Evolutionary conservation across 2,888 invertebrate genomes (phyloP).

Genomic region (Diarsia brunnea): DNA sequence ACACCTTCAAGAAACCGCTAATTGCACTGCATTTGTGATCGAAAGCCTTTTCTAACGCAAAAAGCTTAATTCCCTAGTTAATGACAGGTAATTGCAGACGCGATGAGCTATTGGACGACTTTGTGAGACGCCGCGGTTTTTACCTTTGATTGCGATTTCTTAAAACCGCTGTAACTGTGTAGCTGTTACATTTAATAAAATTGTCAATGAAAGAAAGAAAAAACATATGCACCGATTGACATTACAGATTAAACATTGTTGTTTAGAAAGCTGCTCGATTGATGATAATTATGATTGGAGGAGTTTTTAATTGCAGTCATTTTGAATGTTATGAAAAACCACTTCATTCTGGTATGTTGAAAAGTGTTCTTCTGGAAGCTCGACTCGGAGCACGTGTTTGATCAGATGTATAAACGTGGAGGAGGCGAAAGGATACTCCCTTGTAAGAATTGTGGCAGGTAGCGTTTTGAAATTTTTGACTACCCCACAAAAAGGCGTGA

Average conservation of each 20-base stretch:
- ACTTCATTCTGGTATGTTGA: background rate
- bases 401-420: background rate
- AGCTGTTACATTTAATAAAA: slow-evolving; percentile 35
- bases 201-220: slow-evolving; percentile 6
- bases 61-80: slow-evolving; percentile 79
- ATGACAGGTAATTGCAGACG: slow-evolving; percentile 81
- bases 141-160: slow-evolving; percentile 52
- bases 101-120: slow-evolving; percentile 68
- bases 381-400: background rate
- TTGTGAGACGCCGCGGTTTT: slow-evolving; percentile 73
- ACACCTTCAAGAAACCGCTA: slow-evolving; percentile 57
- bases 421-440: background rate
- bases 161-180: slow-evolving; percentile 30
- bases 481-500: background rate
- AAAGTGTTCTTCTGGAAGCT: background rate
- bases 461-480: background rate
- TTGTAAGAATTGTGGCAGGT: background rate
- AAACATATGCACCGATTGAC: slow-evolving; percentile 10
- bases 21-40: slow-evolving; percentile 74
- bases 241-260: slow-evolving; percentile 4
- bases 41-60: slow-evolving; percentile 80
- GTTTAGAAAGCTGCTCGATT: slow-evolving; percentile 25
- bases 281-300: slow-evolving; percentile 15
- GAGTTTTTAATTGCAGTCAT: background rate
- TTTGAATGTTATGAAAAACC: background rate